phyloP scores from a whole-genome alignment of 2,113 vertebrate species.

The Cyprinodon brontotheroides region DNA sequence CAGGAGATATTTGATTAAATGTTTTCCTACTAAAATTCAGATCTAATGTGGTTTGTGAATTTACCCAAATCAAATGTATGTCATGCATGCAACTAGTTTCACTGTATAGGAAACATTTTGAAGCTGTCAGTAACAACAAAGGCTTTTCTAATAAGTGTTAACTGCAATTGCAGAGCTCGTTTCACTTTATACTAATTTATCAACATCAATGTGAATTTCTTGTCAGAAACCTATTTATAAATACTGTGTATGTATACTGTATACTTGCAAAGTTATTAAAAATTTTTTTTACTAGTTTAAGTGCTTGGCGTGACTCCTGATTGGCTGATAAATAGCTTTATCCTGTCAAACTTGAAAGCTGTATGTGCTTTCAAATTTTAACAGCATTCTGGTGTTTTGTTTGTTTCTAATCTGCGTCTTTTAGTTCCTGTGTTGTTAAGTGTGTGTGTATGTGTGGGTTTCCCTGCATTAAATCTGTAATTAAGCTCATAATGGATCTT shows the following conservation, averaged over 20 bases:
- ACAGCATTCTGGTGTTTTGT: neutral
- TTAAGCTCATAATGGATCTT: constrained; percentile 66
- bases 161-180: neutral
- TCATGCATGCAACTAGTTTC: neutral
- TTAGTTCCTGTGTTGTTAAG: no score
- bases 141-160: neutral
- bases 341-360: neutral
- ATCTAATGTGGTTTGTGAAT: neutral
- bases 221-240: neutral
- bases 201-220: neutral
- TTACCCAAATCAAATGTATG: neutral
- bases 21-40: neutral
- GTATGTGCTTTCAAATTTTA: neutral
- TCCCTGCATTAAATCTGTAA: constrained; percentile 52
- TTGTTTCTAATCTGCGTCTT: no score
- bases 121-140: neutral
- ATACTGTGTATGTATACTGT: neutral
- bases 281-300: neutral
- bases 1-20: neutral
- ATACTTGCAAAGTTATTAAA: neutral
- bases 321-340: neutral
- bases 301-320: neutral
- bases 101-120: neutral
- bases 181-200: neutral
- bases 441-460: constrained; percentile 30